Evolutionary conservation across 2,797 vertebrate genomes (phyloP).

Genomic region (Megalops cyprinoides): DNA sequence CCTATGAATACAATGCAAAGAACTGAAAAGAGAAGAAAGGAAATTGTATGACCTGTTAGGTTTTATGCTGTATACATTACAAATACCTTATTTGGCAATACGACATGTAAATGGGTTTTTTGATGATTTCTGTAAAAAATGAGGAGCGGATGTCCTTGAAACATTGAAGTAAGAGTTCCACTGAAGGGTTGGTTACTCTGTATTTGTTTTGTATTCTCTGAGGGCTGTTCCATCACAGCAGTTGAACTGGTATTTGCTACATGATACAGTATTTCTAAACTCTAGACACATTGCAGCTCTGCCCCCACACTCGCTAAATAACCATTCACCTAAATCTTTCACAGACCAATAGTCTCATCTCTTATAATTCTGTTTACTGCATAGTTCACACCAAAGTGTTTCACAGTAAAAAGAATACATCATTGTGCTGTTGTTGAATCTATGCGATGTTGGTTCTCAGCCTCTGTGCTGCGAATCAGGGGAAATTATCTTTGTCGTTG

Average conservation of each 20-base stretch:
- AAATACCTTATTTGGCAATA: too few relatives aligned
- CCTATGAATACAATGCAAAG: neutral
- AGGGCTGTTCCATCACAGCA: too few relatives aligned
- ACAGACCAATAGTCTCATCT: neutral
- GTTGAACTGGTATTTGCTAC: too few relatives aligned
- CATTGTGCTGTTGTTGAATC: neutral
- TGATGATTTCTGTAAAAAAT: constrained; percentile 13
- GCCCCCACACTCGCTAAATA: neutral
- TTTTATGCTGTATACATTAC: neutral
- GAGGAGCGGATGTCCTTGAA: constrained; percentile 1
- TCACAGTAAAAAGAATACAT: neutral
- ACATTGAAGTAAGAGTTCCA: neutral
- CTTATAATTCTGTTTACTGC: neutral
- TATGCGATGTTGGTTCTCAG: too few relatives aligned
- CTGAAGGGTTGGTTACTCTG: too few relatives aligned
- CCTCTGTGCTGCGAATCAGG: neutral
- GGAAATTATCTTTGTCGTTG: neutral
- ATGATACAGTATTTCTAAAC: neutral
- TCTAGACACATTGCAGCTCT: neutral
- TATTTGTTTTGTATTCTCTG: too few relatives aligned
- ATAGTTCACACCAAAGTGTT: neutral
- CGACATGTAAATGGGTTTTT: neutral
- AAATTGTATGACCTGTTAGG: too few relatives aligned
- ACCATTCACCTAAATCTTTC: neutral
- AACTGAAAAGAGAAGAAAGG: too few relatives aligned